phyloP scores from a whole-genome alignment of 2,888 invertebrate genomes.

The Hylaea fasciaria region DNA sequence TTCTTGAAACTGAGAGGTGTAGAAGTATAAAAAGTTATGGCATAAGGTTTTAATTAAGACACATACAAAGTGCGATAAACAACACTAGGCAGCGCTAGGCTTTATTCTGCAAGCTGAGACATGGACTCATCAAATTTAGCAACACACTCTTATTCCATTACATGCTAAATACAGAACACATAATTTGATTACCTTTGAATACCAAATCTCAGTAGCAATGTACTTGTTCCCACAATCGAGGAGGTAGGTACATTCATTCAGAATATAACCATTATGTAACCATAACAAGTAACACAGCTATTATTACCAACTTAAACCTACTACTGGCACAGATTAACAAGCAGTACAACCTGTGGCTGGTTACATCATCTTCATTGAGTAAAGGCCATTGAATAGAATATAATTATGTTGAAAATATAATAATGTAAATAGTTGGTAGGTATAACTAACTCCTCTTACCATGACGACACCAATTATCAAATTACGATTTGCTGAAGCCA shows the following conservation, averaged over 20 bases:
- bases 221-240: constrained; percentile 50
- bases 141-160: not conserved
- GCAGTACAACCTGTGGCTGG: constrained; percentile 8
- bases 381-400: constrained; percentile 39
- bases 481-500: too few relatives aligned
- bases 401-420: too few relatives aligned
- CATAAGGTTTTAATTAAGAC: too few relatives aligned
- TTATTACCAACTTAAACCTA: constrained; percentile 12
- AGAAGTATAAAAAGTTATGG: too few relatives aligned
- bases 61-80: not conserved
- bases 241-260: constrained; percentile 53
- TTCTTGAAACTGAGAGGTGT: too few relatives aligned
- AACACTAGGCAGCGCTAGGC: not conserved
- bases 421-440: too few relatives aligned
- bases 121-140: too few relatives aligned
- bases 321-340: not conserved
- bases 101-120: too few relatives aligned
- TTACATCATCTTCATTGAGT: constrained; percentile 65
- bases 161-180: not conserved
- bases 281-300: constrained; percentile 18
- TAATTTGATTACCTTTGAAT: not conserved
- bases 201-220: constrained; percentile 3
- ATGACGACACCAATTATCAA: too few relatives aligned
- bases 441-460: too few relatives aligned
- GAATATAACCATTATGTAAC: constrained; percentile 40